Evolutionary conservation across 2,797 vertebrate species (phyloP), one percentile per base, ranked within the genome.

Genomic region (Xerus rutilus): DNA sequence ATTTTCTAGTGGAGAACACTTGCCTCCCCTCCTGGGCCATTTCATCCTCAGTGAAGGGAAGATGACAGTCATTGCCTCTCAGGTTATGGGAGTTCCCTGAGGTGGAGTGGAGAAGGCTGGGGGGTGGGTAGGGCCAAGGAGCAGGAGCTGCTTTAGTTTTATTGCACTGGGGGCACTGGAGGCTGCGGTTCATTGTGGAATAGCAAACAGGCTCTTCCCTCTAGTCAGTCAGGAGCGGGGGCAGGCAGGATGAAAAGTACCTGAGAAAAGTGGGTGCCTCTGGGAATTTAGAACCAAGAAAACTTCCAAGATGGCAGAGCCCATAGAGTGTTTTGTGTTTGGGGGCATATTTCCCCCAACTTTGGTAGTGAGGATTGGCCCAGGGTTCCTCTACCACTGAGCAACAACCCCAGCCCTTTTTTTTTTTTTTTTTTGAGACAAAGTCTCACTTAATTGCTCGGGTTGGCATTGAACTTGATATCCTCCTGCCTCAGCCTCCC

Each of bases 41-140:
- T 67, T 57, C 21, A 5, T 69, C 64, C 30, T 73, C 21, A 74
- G 45, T 17, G 20, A 64, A 52, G 25, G 49, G 67, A 28, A 3
- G 20, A 25, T 14, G 45, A 32, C n/a, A 30, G 77, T 7, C 1
- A 18, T 54, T 52, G 32, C 45, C 47, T 74, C 10, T 11, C 47
- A 4, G 9, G 25, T 3, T 13, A 0, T 62, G 35, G 9, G 20
- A 20, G 20, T 25, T 74, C 43, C 39, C 0, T 3, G 13, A 39
- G 47, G 54, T 9, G 78, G 43, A 2, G 14, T 10, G 17, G 28
- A 35, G 39, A 30, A 35, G 21, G 45, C 13, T 47, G 52, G 39
- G 32, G 2, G 20, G 39, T 3, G 20, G 57, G 11, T 65, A 64
- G 88, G 52, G 28, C 52, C 17, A 1, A 35, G 39, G n/a, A 52